Percentiles rank a stretch among this genome's conserved stretches.
Evolutionary conservation across 2,113 vertebrate genomes (phyloP).

Genomic region (Aleadryas rufinucha): DNA sequence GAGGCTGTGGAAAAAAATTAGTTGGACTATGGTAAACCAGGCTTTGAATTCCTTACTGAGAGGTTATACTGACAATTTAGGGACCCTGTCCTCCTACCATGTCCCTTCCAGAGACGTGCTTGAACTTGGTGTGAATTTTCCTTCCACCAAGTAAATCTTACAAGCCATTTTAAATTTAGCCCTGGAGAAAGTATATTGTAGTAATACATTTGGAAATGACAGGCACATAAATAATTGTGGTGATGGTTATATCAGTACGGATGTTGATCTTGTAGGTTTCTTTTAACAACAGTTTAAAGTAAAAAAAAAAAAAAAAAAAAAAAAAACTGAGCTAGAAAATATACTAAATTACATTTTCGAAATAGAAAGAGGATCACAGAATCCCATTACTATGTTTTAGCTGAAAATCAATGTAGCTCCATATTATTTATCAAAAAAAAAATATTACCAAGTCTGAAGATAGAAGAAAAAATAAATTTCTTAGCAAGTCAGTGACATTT

Average conservation of each 20-base stretch:
- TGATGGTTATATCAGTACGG: background rate
- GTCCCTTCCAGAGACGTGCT: background rate
- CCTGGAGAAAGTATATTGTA: background rate
- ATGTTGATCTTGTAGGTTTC: background rate
- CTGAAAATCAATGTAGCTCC: background rate
- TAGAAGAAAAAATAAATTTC: background rate
- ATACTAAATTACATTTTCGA: background rate
- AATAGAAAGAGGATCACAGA: background rate
- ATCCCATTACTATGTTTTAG: background rate
- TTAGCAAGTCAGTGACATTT: background rate
- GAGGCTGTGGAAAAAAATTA: background rate
- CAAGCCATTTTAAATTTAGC: background rate
- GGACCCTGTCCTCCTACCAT: background rate
- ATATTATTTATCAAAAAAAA: background rate
- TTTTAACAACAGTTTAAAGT: background rate
- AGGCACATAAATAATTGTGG: background rate
- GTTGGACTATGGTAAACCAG: background rate
- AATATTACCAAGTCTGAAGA: background rate
- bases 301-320: background rate
- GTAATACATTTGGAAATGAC: background rate
- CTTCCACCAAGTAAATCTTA: background rate
- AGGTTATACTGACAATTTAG: background rate
- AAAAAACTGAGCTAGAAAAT: background rate
- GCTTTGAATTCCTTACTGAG: background rate
- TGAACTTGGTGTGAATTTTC: background rate